Conservation (phyloP, 2,888 invertebrate species). For the Incurvaria masculella region DNA sequence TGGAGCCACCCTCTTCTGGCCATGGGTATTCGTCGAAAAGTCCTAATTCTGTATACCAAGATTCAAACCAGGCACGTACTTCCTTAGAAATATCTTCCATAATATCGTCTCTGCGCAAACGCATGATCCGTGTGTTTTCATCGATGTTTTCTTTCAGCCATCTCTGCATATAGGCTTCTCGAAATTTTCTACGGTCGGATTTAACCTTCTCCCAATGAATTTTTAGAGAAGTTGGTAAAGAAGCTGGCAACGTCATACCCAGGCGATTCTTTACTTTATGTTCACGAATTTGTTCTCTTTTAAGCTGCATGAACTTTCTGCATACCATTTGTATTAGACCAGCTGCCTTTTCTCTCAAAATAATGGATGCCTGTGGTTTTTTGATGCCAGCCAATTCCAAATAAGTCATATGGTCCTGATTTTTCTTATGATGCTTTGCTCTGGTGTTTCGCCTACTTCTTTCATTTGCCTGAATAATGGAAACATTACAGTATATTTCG, state of each 20-base stretch:
- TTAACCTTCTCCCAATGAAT: slow-evolving; percentile 42
- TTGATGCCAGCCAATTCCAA: slow-evolving; percentile 40
- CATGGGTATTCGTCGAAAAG: slow-evolving; percentile 72
- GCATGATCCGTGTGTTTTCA: slow-evolving; percentile 49
- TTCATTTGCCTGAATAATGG: slow-evolving; percentile 44
- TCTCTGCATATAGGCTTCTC: slow-evolving; percentile 40
- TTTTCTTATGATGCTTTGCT: slow-evolving; percentile 24
- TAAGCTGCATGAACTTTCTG: slow-evolving; percentile 41
- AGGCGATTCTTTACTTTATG: slow-evolving; percentile 42
- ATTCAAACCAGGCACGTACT: slow-evolving; percentile 69
- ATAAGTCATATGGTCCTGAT: slow-evolving; percentile 34
- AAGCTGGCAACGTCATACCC: slow-evolving; percentile 56
- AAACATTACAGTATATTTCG: slow-evolving; percentile 29
- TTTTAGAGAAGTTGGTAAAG: slow-evolving; percentile 40
- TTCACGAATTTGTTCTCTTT: slow-evolving; percentile 35
- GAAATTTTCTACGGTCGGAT: slow-evolving; percentile 40
- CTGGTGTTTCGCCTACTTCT: slow-evolving; percentile 26
- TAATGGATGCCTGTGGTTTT: slow-evolving; percentile 26
- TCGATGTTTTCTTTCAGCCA: slow-evolving; percentile 40
- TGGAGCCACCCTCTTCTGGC: slow-evolving; percentile 67
- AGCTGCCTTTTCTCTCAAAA: slow-evolving; percentile 27
- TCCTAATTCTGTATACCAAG: slow-evolving; percentile 56
- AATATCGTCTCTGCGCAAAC: slow-evolving; percentile 53
- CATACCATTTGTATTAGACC: slow-evolving; percentile 31
- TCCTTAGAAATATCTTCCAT: slow-evolving; percentile 75